Percentiles rank a stretch among this genome's conserved stretches.
Conservation (phyloP, 2,888 invertebrate genomes). For the Leucania comma region DNA sequence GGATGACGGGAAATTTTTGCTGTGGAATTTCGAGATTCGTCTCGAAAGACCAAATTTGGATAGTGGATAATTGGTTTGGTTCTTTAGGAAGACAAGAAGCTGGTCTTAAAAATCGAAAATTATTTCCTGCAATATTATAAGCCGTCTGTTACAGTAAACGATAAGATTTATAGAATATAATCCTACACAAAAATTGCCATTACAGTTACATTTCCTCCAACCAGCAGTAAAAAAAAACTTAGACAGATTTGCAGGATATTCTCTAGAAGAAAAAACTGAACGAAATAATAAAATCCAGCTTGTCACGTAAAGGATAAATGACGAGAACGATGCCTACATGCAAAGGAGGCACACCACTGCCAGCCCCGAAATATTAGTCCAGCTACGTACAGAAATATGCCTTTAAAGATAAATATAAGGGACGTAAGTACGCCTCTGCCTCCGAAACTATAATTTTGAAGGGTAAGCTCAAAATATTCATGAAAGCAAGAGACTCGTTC, state of each 20-base stretch:
- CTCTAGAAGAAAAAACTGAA: conserved; percentile 18
- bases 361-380: conserved; percentile 15
- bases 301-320: conserved; percentile 40
- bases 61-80: conserved; percentile 6
- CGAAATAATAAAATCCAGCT: conserved; percentile 25
- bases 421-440: conserved; percentile 8
- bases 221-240: neutral
- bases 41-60: conserved; percentile 31
- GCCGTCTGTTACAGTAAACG: neutral
- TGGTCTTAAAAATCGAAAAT: neutral
- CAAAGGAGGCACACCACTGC: conserved; percentile 14
- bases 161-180: neutral
- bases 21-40: conserved; percentile 19
- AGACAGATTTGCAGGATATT: conserved; percentile 6
- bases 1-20: conserved; percentile 35
- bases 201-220: neutral
- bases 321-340: conserved; percentile 39
- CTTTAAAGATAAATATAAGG: conserved; percentile 21
- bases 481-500: conserved; percentile 16
- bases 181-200: neutral
- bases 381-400: conserved; percentile 28
- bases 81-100: conserved; percentile 4
- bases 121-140: neutral
- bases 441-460: conserved; percentile 27
- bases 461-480: conserved; percentile 36